phyloP scores from a whole-genome alignment of 2,888 invertebrate genomes.

The Cheilosia variabilis region DNA sequence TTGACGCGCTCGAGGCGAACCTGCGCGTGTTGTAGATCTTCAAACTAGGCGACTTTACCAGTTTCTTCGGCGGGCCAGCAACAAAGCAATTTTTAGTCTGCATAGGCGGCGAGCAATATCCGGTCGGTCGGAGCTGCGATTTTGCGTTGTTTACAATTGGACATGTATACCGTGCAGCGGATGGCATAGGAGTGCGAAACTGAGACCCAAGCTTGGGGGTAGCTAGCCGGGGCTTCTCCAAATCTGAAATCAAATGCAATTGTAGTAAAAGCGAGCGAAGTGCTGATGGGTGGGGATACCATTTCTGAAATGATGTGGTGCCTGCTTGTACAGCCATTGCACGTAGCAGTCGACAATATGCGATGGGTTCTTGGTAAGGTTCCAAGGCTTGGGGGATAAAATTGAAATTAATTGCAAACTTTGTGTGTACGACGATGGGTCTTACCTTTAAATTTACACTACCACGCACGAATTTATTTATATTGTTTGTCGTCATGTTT shows the following conservation, averaged over 20 bases:
- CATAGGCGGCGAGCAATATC: neutral
- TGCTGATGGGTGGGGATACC: constrained; percentile 49
- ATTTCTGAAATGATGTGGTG: constrained; percentile 75
- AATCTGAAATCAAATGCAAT: neutral
- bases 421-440: neutral
- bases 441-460: constrained; percentile 77
- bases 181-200: neutral
- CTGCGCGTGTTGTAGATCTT: constrained; percentile 77
- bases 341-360: constrained; percentile 77
- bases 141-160: constrained; percentile 11
- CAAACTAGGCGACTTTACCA: constrained; percentile 75
- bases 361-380: constrained; percentile 77
- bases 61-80: constrained; percentile 46
- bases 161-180: neutral
- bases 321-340: constrained; percentile 77
- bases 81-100: constrained; percentile 20
- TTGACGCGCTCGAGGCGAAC: constrained; percentile 77
- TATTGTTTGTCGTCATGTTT: constrained; percentile 76
- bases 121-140: constrained; percentile 10
- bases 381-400: constrained; percentile 76
- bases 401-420: neutral
- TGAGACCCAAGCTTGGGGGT: neutral
- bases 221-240: neutral
- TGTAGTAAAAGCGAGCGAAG: no score
- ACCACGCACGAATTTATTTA: constrained; percentile 77